Conservation (phyloP, 2,797 vertebrate genomes). For the Cossypha heuglini region DNA sequence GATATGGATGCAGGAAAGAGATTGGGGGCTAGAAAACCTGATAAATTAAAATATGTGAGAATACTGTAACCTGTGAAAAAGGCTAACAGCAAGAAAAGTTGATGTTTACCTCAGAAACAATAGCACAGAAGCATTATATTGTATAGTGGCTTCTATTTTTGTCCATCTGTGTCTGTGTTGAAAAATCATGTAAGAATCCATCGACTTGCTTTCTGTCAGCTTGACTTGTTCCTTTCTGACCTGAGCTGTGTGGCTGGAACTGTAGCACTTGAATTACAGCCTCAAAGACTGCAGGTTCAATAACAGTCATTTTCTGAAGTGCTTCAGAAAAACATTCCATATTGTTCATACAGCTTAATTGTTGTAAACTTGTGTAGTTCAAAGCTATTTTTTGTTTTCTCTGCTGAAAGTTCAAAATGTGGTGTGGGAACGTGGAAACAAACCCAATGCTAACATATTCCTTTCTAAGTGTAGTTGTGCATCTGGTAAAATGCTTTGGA, state of each 20-base stretch:
- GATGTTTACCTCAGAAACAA: neutral
- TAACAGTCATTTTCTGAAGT: slow-evolving; percentile 31
- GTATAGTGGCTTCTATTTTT: neutral
- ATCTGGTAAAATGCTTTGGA: neutral
- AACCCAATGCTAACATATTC: neutral
- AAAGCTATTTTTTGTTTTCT: neutral
- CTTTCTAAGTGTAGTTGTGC: neutral
- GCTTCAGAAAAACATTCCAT: neutral
- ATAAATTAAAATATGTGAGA: slow-evolving; percentile 12
- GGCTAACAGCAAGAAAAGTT: neutral
- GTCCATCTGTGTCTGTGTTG: neutral
- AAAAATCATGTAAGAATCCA: slow-evolving; percentile 34
- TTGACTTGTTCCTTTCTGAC: slow-evolving; percentile 51
- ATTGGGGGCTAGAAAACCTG: neutral
- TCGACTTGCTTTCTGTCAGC: slow-evolving; percentile 1
- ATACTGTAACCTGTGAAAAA: neutral
- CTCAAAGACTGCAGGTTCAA: neutral
- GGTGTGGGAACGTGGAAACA: neutral
- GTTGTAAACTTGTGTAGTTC: neutral
- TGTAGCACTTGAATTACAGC: slow-evolving; percentile 1
- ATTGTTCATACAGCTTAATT: neutral
- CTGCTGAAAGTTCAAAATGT: neutral
- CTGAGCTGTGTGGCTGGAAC: slow-evolving; percentile 11
- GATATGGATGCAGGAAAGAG: neutral
- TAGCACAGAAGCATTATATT: neutral